Conservation (phyloP, 2,797 vertebrate species). For the Threskiornis aethiopicus region DNA sequence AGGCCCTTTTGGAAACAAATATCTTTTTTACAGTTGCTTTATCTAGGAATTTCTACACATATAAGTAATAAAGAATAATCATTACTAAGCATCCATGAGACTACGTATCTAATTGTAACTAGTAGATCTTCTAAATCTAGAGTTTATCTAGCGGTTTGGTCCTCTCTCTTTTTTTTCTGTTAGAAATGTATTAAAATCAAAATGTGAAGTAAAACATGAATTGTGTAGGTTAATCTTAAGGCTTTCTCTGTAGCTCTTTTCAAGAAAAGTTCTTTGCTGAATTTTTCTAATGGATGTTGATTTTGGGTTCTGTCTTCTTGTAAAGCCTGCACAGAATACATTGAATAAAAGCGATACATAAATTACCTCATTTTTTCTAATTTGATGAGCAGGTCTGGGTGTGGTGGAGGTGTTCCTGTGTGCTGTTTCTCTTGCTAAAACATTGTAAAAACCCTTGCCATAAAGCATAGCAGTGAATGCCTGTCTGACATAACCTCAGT, state of each 20-base stretch:
- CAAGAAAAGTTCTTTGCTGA: neutral
- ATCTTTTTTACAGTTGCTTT: slow-evolving; percentile 47
- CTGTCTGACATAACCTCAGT: neutral
- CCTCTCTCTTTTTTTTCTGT: neutral
- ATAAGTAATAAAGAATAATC: neutral
- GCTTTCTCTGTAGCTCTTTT: neutral
- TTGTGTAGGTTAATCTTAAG: neutral
- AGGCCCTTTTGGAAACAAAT: slow-evolving; percentile 41
- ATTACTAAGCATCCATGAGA: neutral
- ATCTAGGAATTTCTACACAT: neutral
- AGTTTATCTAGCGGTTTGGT: neutral
- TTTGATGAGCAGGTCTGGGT: neutral
- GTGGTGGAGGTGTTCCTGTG: neutral
- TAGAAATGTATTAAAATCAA: neutral
- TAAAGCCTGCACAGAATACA: neutral
- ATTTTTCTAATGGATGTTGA: neutral
- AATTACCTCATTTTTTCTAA: neutral
- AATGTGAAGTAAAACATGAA: neutral
- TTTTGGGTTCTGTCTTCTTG: neutral
- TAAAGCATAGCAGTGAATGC: neutral
- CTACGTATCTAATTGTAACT: neutral
- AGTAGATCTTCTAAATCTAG: neutral
- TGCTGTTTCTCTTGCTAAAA: neutral
- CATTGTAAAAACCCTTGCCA: neutral
- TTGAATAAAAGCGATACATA: neutral